Percentiles rank a stretch among this genome's conserved stretches.
Conservation (phyloP, 2,797 vertebrate genomes). For the Acrossocheilus wenchowensis region DNA sequence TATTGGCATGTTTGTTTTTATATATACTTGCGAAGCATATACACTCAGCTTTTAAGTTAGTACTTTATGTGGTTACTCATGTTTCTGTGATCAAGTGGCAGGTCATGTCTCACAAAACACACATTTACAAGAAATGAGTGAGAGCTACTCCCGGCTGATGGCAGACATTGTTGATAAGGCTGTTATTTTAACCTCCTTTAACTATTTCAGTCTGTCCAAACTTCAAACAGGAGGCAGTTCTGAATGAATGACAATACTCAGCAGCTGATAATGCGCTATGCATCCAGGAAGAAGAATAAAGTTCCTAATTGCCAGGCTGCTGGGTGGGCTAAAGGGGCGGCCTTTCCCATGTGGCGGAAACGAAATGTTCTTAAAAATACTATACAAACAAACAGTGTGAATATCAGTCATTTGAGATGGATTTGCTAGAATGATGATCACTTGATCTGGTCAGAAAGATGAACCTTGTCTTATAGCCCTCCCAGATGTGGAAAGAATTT, state of each 20-base stretch:
- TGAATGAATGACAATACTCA: slow-evolving; percentile 60
- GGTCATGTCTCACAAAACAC: slow-evolving; percentile 36
- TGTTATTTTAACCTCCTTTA: slow-evolving; percentile 30
- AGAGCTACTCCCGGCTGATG: slow-evolving; percentile 21
- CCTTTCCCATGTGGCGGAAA: slow-evolving; percentile 27
- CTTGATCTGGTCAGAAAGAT: not conserved
- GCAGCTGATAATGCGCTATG: slow-evolving; percentile 60
- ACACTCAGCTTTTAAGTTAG: not conserved
- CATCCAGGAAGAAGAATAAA: slow-evolving; percentile 17
- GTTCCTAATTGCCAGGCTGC: slow-evolving; percentile 24
- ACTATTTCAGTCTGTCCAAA: slow-evolving; percentile 25
- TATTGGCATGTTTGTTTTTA: not conserved
- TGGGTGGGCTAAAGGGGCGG: not conserved
- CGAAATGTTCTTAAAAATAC: slow-evolving; percentile 17
- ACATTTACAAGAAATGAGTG: slow-evolving; percentile 28
- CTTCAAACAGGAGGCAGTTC: slow-evolving; percentile 1
- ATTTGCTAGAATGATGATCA: not conserved
- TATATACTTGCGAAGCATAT: not conserved
- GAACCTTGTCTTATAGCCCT: slow-evolving; percentile 16
- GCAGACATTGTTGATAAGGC: not conserved
- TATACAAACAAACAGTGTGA: not conserved
- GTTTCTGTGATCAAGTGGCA: slow-evolving; percentile 11
- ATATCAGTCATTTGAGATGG: not conserved
- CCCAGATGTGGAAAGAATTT: slow-evolving; percentile 40
- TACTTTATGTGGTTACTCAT: not conserved